Evolutionary conservation across 2,888 invertebrate genomes (phyloP).

Genomic region (Aplocera efformata): DNA sequence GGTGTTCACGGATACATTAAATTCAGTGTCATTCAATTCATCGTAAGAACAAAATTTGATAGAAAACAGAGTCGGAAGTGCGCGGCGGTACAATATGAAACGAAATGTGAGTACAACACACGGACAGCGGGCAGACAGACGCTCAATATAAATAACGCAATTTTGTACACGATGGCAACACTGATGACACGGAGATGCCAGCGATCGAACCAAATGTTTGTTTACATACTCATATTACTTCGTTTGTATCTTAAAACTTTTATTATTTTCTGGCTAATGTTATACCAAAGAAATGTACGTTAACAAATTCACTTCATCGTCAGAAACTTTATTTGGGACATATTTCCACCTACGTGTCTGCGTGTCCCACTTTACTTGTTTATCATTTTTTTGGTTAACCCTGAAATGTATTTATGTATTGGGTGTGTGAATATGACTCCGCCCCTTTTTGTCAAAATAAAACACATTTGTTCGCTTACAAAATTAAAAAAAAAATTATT

Average conservation of each 20-base stretch:
- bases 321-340: constrained; percentile 41
- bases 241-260: constrained; percentile 16
- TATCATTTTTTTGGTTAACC: constrained; percentile 49
- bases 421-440: too few species aligned
- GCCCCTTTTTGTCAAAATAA: too few species aligned
- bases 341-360: constrained; percentile 47
- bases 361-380: constrained; percentile 51
- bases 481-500: too few species aligned
- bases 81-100: constrained; percentile 61
- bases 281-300: constrained; percentile 2
- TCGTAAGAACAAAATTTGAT: constrained; percentile 33
- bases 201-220: constrained; percentile 43
- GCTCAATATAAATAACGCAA: constrained; percentile 40
- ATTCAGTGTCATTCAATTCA: constrained; percentile 37
- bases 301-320: constrained; percentile 12
- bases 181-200: constrained; percentile 46
- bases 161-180: constrained; percentile 46
- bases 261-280: constrained; percentile 7
- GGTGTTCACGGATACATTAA: constrained; percentile 51
- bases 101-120: constrained; percentile 68
- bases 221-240: constrained; percentile 43
- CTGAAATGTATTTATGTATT: constrained; percentile 51
- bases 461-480: too few species aligned
- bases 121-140: constrained; percentile 27
- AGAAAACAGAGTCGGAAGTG: constrained; percentile 27